Evolutionary conservation across 2,113 vertebrate species (phyloP).

Genomic region (Microtus montanus): DNA sequence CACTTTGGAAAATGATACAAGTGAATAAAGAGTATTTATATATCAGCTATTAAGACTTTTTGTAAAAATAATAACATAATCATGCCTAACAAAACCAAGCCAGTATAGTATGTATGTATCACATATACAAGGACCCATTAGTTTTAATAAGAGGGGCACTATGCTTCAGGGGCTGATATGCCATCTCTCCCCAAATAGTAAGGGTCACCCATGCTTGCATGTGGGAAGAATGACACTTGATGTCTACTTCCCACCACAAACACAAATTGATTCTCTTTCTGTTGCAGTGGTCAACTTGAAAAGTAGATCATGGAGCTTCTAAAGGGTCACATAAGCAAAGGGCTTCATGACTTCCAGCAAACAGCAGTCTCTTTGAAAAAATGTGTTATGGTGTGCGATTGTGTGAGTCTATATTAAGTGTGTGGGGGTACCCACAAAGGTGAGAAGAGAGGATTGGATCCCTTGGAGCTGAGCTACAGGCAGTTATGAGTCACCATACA

Average conservation of each 20-base stretch:
- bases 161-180: neutral
- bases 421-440: too few relatives aligned
- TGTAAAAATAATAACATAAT: neutral
- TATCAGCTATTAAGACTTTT: neutral
- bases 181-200: neutral
- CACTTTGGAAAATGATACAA: neutral
- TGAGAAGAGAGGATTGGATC: too few relatives aligned
- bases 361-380: too few relatives aligned
- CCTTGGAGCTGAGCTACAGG: too few relatives aligned
- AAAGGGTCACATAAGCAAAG: constrained; percentile 3
- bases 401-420: too few relatives aligned
- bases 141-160: neutral
- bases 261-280: neutral
- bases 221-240: neutral
- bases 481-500: too few relatives aligned
- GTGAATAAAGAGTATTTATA: neutral
- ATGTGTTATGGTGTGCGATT: too few relatives aligned
- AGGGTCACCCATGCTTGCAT: neutral
- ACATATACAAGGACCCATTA: neutral
- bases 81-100: neutral
- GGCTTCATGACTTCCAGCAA: neutral
- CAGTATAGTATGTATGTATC: neutral
- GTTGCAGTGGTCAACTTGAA: neutral
- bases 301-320: neutral
- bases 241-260: neutral